Base-by-base conservation (phyloP, 2,113 vertebrate genomes). In the Myiozetetes cayanensis region DNA sequence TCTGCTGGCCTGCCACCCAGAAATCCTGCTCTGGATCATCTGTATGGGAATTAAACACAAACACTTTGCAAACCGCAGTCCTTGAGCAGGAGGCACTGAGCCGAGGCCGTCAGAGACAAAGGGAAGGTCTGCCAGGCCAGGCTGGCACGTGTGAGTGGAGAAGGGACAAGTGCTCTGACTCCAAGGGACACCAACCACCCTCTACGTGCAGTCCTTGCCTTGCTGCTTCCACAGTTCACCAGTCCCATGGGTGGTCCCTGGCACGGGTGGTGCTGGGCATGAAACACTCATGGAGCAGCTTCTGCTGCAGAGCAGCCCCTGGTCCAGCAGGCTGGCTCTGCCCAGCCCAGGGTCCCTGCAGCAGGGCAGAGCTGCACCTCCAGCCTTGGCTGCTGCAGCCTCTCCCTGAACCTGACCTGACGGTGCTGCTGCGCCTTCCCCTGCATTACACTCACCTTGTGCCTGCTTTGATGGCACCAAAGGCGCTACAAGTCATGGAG, bases 131-230 rank as follows among this genome's bases (percentile, higher is more conserved):
- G 30, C 20, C 0, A 0, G 33, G 25, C n/a, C 77, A 55, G 62
- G 20, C 77, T 39, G 71, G 49, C 21, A 22, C 1, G 0, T 4
- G 4, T 0, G 0, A 43, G 78, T 0, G 8, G 47, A 41, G 61
- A 22, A 37, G 65, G 5, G 13, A 11, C 73, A 53, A 55, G 39
- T 4, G 47, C 37, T 65, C 19, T 74, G 66, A 9, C 41, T 77
- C 12, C 50, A 22, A 10, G 67, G 67, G 44, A 19, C 66, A 47
- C 6, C 13, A 41, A 73, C 24, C 58, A 63, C 27, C 30, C 37
- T 70, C 68, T 22, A 0, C 0, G 0, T 14, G n/a, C 20, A 37
- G 0, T 31, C 33, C 68, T 80, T 4, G 0, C 13, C 68, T 77
- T 74, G 61, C 70, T 62, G 49, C 67, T 58, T 43, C 74, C 6